phyloP scores from a whole-genome alignment of 53 echinoderm and acorn worm genomes.

The Zoroaster sp. region DNA sequence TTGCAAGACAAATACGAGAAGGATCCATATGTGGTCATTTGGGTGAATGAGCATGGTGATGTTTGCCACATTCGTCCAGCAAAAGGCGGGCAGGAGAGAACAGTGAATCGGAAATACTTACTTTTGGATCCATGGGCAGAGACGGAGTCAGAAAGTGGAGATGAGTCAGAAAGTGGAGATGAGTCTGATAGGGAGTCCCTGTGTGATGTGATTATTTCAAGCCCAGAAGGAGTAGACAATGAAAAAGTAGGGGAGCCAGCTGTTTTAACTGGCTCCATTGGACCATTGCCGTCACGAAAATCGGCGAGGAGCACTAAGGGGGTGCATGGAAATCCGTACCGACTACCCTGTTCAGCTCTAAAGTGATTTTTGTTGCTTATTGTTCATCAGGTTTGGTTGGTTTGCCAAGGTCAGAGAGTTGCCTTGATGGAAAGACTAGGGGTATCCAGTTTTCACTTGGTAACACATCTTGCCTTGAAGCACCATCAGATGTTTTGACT shows the following conservation, averaged over 20 bases:
- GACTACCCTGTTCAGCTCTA: neutral
- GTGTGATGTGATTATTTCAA: neutral
- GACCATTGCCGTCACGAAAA: neutral
- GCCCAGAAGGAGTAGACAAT: neutral
- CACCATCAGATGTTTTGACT: neutral
- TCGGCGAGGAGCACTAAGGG: neutral
- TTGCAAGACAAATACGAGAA: slow-evolving; percentile 53
- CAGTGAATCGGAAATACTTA: slow-evolving; percentile 54
- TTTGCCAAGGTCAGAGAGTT: neutral
- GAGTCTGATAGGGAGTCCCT: neutral
- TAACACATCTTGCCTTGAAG: no score
- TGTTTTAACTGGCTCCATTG: neutral
- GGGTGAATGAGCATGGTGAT: slow-evolving; percentile 15
- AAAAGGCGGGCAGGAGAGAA: slow-evolving; percentile 49
- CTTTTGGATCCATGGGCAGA: neutral
- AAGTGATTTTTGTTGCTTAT: neutral
- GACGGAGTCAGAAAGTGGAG: neutral
- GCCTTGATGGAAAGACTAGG: neutral
- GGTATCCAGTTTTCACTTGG: slow-evolving; percentile 24
- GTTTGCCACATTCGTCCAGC: slow-evolving; percentile 57
- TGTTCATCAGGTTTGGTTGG: neutral
- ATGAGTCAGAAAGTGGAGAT: neutral
- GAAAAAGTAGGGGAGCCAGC: slow-evolving; percentile 31
- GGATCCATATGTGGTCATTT: slow-evolving; percentile 48
- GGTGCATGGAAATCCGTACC: neutral